Evolutionary conservation across 2,888 invertebrate species (phyloP), one percentile per base, ranked within the genome.

Genomic region (Rhamnusium bicolor): DNA sequence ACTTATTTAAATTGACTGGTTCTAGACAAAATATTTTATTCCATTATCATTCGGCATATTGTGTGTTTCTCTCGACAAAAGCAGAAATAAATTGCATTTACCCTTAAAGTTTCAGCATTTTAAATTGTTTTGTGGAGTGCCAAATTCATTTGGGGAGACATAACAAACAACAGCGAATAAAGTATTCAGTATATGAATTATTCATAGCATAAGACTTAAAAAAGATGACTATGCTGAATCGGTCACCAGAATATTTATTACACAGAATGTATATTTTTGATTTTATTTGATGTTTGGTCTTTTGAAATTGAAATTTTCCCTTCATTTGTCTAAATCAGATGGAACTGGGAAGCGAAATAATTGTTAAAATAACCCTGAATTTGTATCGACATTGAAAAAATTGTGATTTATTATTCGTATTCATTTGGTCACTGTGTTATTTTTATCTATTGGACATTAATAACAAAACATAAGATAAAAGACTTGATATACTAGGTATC

Each of bases 61-160:
- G 4, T 51, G 40, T 12, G 18, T 51, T 18, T 18, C 18, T 18
- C 18, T 8, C 16, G 18, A 51, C 51, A 51, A 19, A 16, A 51
- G 51, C 51, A 10, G 19, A 51, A 8, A 19, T 12, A 51, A 51
- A 51, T 51, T 19, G 51, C 18, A 51, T 51, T 51, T 2, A 51
- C 51, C 51, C 19, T 19, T 12, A 8, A 19, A 19, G 51, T 16
- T 51, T 51, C 51, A 18, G 16, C 16, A 51, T 51, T 51, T 51
- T 51, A 51, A 51, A 51, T 51, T 51, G 51, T 51, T 16, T 51
- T 51, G 51, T 19, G 51, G 19, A 51, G 51, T 51, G 51, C 12
- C 18, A 40, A 40, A 40, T 40, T 40, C 40, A 40, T 40, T 40
- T 40, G 40, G 40, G 40, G n/a, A 40, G 40, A 40, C n/a, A 40